Percentiles rank a stretch among this genome's conserved stretches.
Evolutionary conservation across 1,140 invertebrate genomes (phyloP).

Genomic region (Pogonomyrmex californicus): DNA sequence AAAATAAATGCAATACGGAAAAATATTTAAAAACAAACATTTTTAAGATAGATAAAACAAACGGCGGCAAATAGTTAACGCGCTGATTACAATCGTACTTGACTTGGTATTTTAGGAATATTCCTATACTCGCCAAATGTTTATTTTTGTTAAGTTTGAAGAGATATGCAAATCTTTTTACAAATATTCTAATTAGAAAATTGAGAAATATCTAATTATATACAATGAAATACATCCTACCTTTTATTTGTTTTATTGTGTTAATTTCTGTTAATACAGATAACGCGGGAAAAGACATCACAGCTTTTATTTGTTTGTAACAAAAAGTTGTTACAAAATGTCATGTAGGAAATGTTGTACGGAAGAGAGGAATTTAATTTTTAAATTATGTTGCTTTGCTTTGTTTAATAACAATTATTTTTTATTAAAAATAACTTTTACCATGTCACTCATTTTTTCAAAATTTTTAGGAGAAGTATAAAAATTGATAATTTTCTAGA

Average conservation of each 20-base stretch:
- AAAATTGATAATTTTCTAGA: not conserved
- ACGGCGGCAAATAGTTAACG: not conserved
- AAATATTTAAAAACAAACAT: not conserved
- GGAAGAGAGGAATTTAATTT: not conserved
- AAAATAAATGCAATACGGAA: not conserved
- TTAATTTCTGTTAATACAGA: not conserved
- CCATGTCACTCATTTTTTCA: not conserved
- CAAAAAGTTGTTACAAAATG: not conserved
- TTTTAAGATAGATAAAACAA: not conserved
- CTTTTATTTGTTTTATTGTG: not conserved
- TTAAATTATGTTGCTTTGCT: not conserved
- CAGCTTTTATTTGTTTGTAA: not conserved
- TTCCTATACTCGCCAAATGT: not conserved
- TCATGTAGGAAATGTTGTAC: not conserved
- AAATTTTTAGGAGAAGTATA: not conserved
- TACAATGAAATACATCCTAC: not conserved
- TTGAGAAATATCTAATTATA: not conserved
- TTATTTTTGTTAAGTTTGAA: not conserved
- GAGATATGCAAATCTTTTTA: not conserved
- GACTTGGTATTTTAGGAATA: not conserved
- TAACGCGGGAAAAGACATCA: not conserved
- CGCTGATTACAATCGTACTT: not conserved
- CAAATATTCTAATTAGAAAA: not conserved
- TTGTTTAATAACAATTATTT: not conserved
- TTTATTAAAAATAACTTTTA: not conserved